Conservation (phyloP, 2,113 vertebrate genomes). For the Microtus richardsoni region DNA sequence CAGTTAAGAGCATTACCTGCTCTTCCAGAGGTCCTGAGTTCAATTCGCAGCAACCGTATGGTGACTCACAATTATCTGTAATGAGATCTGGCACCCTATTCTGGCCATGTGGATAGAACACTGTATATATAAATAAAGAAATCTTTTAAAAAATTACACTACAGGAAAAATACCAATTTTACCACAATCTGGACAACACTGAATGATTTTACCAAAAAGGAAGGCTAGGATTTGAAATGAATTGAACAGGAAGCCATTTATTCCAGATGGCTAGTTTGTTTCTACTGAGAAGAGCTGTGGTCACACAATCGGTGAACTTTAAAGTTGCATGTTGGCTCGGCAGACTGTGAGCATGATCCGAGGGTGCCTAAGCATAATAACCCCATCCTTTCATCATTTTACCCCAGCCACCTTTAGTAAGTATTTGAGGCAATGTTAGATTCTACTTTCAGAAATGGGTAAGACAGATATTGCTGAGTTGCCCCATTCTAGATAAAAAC, state of each 20-base stretch:
- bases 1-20: no score
- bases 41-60: no score
- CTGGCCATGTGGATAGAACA: no score
- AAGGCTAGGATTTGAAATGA: slow-evolving; percentile 42
- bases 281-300: not conserved
- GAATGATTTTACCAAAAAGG: slow-evolving; percentile 23
- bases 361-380: not conserved
- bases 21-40: no score
- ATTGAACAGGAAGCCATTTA: not conserved
- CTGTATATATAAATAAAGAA: no score
- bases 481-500: not conserved
- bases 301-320: not conserved
- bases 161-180: not conserved
- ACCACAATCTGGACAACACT: not conserved
- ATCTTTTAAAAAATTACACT: not conserved
- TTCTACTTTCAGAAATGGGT: slow-evolving; percentile 13
- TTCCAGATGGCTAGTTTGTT: slow-evolving; percentile 4
- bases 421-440: not conserved
- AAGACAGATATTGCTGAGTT: not conserved
- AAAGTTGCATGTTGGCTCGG: not conserved
- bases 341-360: not conserved
- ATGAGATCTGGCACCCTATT: no score
- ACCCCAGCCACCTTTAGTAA: not conserved
- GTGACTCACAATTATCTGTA: no score
- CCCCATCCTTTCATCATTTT: not conserved